These are phyloP conservation scores for Neotoxoptera formosana DNA, from an alignment of 1,140 invertebrate species.

Conservation along the genomic window DNA sequence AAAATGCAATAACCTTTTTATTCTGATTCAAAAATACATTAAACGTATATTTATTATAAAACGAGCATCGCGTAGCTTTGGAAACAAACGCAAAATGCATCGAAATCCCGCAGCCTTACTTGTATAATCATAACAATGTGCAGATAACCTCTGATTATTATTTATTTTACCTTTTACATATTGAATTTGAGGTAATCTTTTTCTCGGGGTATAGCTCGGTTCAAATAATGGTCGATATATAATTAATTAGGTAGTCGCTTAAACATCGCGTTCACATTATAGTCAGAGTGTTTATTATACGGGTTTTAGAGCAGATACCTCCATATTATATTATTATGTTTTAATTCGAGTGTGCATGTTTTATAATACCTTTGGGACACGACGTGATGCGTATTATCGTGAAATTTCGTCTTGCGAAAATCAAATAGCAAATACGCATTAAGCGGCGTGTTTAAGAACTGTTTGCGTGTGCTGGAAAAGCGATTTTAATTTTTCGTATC, in stretches of 20 bases:
- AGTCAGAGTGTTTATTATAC: background rate
- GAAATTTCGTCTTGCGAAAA: background rate
- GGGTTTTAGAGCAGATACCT: background rate
- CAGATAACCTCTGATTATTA: too few species aligned
- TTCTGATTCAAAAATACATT: too few species aligned
- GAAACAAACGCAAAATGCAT: too few species aligned
- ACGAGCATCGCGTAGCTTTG: too few species aligned
- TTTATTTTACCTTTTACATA: background rate
- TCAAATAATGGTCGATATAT: background rate
- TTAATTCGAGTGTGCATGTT: background rate
- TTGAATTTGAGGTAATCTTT: background rate
- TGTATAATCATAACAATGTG: too few species aligned
- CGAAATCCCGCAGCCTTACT: too few species aligned
- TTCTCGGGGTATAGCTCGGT: background rate
- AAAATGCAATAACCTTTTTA: too few species aligned
- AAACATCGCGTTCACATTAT: background rate
- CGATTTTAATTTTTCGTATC: background rate
- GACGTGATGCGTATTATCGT: background rate
- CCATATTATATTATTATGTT: background rate
- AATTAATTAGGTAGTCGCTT: background rate
- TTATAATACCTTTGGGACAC: background rate
- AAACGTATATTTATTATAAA: too few species aligned
- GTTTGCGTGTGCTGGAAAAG: background rate
- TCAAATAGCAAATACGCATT: background rate
- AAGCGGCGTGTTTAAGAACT: background rate